Percentiles rank a stretch among this genome's conserved stretches.
Evolutionary conservation across 2,113 vertebrate genomes (phyloP).

Genomic region (Corapipo altera): DNA sequence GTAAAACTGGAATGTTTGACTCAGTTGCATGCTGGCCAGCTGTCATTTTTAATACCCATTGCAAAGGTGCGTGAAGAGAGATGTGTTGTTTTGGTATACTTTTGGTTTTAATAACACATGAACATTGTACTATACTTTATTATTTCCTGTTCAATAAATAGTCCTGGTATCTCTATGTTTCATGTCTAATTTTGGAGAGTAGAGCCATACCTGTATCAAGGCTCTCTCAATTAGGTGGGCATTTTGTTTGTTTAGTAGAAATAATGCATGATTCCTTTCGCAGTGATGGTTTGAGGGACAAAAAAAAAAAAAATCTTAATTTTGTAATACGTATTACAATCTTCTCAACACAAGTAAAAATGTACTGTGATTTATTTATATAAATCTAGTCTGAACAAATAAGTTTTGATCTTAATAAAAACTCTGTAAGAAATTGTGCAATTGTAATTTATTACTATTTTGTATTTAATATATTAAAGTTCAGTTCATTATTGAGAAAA

Average conservation of each 20-base stretch:
- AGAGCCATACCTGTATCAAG: slow-evolving; percentile 56
- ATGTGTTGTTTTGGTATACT: slow-evolving; percentile 50
- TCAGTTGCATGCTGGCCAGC: slow-evolving; percentile 85
- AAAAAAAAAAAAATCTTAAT: slow-evolving; percentile 61
- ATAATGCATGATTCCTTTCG: slow-evolving; percentile 84
- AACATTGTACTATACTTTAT: slow-evolving; percentile 67
- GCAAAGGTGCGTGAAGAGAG: slow-evolving; percentile 42
- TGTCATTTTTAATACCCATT: slow-evolving; percentile 62
- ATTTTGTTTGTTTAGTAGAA: slow-evolving; percentile 64
- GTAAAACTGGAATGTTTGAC: slow-evolving; percentile 70
- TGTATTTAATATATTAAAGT: slow-evolving; percentile 57
- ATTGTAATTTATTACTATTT: slow-evolving; percentile 67
- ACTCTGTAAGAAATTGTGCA: slow-evolving; percentile 58
- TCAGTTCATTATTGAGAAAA: slow-evolving; percentile 21
- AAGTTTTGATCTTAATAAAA: slow-evolving; percentile 74
- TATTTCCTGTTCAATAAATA: slow-evolving; percentile 61
- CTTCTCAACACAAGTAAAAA: slow-evolving; percentile 75
- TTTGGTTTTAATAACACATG: slow-evolving; percentile 42
- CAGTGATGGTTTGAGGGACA: slow-evolving; percentile 68
- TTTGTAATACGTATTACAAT: slow-evolving; percentile 78
- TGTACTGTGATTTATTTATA: slow-evolving; percentile 84
- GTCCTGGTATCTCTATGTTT: slow-evolving; percentile 68
- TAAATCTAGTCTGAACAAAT: slow-evolving; percentile 78
- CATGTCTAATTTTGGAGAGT: slow-evolving; percentile 64
- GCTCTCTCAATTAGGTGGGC: slow-evolving; percentile 57